Base-by-base conservation (phyloP, 2,113 vertebrate species). In the Oryzias celebensis region DNA sequence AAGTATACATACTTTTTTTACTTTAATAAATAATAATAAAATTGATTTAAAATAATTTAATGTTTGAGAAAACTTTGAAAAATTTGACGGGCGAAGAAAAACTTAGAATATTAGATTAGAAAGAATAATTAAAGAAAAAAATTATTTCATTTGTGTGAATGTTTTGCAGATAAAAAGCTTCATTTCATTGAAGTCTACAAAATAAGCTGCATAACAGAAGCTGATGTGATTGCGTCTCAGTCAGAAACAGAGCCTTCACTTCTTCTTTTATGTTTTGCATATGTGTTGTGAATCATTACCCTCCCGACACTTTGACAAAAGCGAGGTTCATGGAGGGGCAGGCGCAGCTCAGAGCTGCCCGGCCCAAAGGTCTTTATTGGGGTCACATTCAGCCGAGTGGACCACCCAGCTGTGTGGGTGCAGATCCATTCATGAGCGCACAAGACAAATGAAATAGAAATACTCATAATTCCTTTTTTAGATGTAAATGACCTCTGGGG, bases 381-480 rank as follows among this genome's bases (percentile, higher is more conserved):
- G 85, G 88, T 90, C 83, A 86, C 69, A 47, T 82, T 78, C 62
- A 48, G 70, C 64, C 46, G 14, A 3, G 65, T 36, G 20, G 90
- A 91, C 91, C 91, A 92, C 91, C 91, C 91, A 72, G 80, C 59
- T 72, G 70, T 53, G 63, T 55, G 68, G 65, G 61, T 56, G 64
- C 69, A 73, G 44, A 71, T 24, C 54, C 68, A 78, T 89, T 76
- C 80, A 81, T 60, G 62, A 52, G 70, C 64, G 51, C 20, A 8
- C 42, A 69, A 76, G 71, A 88, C 79, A 83, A 78, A 86, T 64
- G 73, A 56, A 73, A 15, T 78, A 71, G 71, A 75, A 81, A 18
- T 73, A 65, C 69, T 68, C 73, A 85, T 89, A 89, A 83, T 73
- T 84, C 82, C 26, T 72, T 50, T 50, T 15, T 68, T 17, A 26